phyloP scores from a whole-genome alignment of 1,140 invertebrate genomes.

The Drosophila gunungcola region DNA sequence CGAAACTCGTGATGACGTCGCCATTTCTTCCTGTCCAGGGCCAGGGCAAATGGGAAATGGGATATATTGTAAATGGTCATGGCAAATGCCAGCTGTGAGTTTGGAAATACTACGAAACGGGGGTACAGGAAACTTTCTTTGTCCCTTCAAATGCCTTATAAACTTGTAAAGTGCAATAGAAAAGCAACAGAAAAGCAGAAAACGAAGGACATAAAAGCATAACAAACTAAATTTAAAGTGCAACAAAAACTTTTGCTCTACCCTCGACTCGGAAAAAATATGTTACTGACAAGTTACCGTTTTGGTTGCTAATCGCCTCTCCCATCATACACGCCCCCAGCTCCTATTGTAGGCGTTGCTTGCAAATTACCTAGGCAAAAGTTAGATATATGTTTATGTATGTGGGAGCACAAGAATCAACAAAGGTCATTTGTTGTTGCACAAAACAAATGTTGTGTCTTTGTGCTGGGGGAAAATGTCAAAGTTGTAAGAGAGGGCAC shows the following conservation, averaged over 20 bases:
- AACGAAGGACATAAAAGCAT: constrained; percentile 18
- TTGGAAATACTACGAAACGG: constrained; percentile 12
- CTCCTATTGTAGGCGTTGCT: constrained; percentile 39
- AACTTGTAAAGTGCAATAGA: constrained; percentile 65
- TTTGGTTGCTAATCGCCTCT: constrained; percentile 41
- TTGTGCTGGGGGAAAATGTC: constrained; percentile 34
- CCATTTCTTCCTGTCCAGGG: constrained; percentile 7
- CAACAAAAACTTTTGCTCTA: constrained; percentile 32
- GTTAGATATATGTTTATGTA: constrained; percentile 25
- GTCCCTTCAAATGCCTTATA: constrained; percentile 55
- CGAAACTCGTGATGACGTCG: constrained; percentile 60
- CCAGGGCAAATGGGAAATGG: constrained; percentile 4
- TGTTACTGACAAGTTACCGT: constrained; percentile 34
- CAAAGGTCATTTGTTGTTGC: constrained; percentile 42
- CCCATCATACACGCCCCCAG: constrained; percentile 11
- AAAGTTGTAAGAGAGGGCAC: constrained; percentile 50
- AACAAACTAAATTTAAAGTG: constrained; percentile 40
- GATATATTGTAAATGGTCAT: constrained; percentile 18
- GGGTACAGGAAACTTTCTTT: constrained; percentile 58
- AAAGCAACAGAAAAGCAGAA: constrained; percentile 20
- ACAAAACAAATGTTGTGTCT: constrained; percentile 48
- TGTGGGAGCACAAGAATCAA: constrained; percentile 37
- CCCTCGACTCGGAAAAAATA: constrained; percentile 29
- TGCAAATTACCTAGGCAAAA: constrained; percentile 67
- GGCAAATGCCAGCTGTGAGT: constrained; percentile 35